Percentiles rank a stretch among this genome's conserved stretches.
phyloP scores from a whole-genome alignment of 2,888 invertebrate species.

The Dorcus hopei region DNA sequence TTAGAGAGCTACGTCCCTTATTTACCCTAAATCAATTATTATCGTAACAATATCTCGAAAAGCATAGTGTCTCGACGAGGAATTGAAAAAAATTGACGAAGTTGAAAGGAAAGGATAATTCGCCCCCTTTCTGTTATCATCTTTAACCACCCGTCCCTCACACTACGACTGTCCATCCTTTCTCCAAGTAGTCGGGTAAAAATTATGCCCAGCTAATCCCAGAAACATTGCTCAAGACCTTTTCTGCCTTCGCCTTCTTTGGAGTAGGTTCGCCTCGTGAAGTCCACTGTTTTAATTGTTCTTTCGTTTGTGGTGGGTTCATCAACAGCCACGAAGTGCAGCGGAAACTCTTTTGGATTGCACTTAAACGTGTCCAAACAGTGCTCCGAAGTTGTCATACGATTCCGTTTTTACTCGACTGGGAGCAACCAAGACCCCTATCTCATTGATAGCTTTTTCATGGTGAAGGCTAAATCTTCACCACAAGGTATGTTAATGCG shows the following conservation, averaged over 20 bases:
- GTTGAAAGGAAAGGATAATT: too few species aligned
- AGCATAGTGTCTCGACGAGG: too few species aligned
- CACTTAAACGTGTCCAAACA: conserved; percentile 34
- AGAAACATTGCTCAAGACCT: conserved; percentile 29
- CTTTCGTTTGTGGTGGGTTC: conserved; percentile 27
- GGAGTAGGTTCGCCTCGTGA: conserved; percentile 19
- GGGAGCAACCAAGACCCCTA: conserved; percentile 37
- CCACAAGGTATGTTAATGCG: too few species aligned
- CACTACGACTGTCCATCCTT: not conserved
- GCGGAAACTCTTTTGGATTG: conserved; percentile 35
- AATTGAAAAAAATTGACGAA: too few species aligned
- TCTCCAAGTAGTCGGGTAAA: not conserved
- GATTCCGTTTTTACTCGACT: conserved; percentile 33
- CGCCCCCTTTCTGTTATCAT: too few species aligned
- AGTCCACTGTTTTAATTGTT: conserved; percentile 26
- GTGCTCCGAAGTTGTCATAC: conserved; percentile 32
- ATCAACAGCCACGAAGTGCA: conserved; percentile 35
- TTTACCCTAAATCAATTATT: too few species aligned
- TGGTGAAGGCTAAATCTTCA: conserved; percentile 25
- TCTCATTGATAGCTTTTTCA: conserved; percentile 22
- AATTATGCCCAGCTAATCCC: conserved; percentile 24
- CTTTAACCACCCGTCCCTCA: too few species aligned
- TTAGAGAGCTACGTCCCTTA: too few species aligned
- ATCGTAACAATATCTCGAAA: too few species aligned
- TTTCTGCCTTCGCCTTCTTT: conserved; percentile 27